A percentile compares a stretch with the other conserved stretches of the same genome.
These are phyloP conservation scores for Natrix natrix DNA, from an alignment of 2,797 vertebrate species.

Conservation along the genomic window DNA sequence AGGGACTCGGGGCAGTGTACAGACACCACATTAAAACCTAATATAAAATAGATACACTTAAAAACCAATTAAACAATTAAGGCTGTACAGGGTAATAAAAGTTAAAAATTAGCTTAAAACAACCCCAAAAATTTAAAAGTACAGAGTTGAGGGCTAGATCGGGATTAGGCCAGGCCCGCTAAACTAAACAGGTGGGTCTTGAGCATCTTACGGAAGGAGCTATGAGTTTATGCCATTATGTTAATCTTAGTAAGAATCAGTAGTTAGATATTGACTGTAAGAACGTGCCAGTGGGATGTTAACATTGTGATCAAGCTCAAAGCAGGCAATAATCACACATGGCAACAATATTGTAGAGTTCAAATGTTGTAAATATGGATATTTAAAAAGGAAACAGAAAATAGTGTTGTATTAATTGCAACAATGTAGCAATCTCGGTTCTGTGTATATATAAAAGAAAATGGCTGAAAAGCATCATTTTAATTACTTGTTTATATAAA, in stretches of 20 bases:
- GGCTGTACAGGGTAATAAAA: no score
- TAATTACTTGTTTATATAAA: neutral
- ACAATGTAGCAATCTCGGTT: neutral
- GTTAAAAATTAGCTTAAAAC: no score
- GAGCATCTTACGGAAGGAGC: no score
- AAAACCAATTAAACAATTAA: no score
- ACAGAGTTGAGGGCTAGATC: no score
- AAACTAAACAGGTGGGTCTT: no score
- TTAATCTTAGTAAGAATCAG: neutral
- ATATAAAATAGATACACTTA: no score
- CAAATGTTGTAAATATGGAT: neutral
- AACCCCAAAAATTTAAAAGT: no score
- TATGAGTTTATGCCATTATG: neutral
- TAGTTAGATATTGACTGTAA: neutral
- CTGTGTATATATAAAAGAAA: neutral
- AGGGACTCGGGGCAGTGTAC: no score
- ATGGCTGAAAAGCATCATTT: neutral
- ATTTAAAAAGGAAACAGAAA: neutral
- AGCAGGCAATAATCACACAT: neutral
- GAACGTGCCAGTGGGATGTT: neutral
- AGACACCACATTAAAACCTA: no score
- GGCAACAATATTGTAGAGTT: neutral
- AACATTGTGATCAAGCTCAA: neutral
- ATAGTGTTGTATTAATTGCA: neutral
- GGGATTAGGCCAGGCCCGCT: no score